Evolutionary conservation across 2,888 invertebrate species (phyloP).

Genomic region (Rhamnusium bicolor): DNA sequence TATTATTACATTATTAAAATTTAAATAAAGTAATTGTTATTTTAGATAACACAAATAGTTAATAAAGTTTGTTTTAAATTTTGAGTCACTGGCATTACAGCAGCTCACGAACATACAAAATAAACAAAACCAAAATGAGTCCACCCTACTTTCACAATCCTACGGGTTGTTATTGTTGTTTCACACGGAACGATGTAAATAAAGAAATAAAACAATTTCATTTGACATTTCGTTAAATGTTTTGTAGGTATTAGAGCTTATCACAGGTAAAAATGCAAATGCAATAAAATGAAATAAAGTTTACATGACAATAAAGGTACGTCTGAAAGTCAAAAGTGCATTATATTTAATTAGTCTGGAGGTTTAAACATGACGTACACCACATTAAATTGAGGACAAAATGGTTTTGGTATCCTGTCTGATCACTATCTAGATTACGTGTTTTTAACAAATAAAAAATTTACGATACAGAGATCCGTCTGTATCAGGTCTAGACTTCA

Average conservation of each 20-base stretch:
- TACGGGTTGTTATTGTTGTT: constrained; percentile 1
- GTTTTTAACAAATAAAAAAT: constrained; percentile 44
- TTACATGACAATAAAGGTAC: constrained; percentile 16
- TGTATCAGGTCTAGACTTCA: constrained; percentile 66
- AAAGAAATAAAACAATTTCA: constrained; percentile 4
- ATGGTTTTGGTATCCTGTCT: constrained; percentile 39
- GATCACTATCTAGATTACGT: constrained; percentile 42
- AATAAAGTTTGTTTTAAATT: too few relatives aligned
- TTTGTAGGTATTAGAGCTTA: constrained; percentile 4
- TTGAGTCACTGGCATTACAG: neutral
- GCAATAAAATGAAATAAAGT: constrained; percentile 9
- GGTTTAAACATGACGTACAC: constrained; percentile 7
- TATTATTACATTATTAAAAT: neutral
- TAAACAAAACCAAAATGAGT: neutral
- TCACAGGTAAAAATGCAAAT: constrained; percentile 8
- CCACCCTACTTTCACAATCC: neutral
- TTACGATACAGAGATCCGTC: constrained; percentile 54
- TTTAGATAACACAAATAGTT: neutral
- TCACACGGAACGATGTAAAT: constrained; percentile 4
- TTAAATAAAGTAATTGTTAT: neutral
- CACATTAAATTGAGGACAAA: constrained; percentile 39
- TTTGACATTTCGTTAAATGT: constrained; percentile 20
- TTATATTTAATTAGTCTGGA: constrained; percentile 32
- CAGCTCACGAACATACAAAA: neutral
- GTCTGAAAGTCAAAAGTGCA: constrained; percentile 28